Base-by-base conservation (phyloP, 2,113 vertebrate genomes). In the Acrocephalus kingi region DNA sequence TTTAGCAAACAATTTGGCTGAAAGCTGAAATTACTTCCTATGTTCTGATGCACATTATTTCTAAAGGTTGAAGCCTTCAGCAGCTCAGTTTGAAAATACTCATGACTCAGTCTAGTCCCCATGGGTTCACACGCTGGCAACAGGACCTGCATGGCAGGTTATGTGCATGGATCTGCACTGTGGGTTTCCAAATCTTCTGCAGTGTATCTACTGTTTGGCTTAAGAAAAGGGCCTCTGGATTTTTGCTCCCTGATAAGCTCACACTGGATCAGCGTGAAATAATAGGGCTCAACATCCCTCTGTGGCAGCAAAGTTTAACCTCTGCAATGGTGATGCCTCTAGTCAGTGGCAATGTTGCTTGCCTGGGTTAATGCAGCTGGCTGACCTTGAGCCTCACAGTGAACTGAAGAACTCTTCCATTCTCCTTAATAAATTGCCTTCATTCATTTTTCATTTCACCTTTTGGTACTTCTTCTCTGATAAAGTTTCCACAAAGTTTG, bases 391-490 rank as follows among this genome's bases (percentile, higher is more conserved):
- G 78, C 73, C 25, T 51, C 23, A n/a, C 33, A 33, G 46, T n/a
- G 71, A 92, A 56, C 67, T 68, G 45, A 39, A 61, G 49, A 93
- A 74, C 48, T 74, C 73, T 76, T 52, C 58, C n/a, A 54, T 35
- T 52, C 62, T 77, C 75, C 85, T 49, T 72, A 17, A 90, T 92
- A 96, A 96, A 83, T 49, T 84, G 83, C 64, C 92, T 80, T 97
- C 86, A 92, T 98, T 86, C 93, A 98, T 98, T 97, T 98, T 98
- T 98, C 94, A 98, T 98, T 84, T 87, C 89, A 84, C 89, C 92
- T 87, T 92, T 88, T 82, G 84, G 89, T 94, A 89, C 79, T 93
- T 93, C 79, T 93, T 93, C 78, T 95, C 92, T 81, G 79, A 94
- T 94, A 91, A 96, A 96, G 85, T 98, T 98, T 98, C 97, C 97